Conservation (phyloP, 37 sponge, comb jelly and placozoan genomes). For the Amphimedon queenslandica region DNA sequence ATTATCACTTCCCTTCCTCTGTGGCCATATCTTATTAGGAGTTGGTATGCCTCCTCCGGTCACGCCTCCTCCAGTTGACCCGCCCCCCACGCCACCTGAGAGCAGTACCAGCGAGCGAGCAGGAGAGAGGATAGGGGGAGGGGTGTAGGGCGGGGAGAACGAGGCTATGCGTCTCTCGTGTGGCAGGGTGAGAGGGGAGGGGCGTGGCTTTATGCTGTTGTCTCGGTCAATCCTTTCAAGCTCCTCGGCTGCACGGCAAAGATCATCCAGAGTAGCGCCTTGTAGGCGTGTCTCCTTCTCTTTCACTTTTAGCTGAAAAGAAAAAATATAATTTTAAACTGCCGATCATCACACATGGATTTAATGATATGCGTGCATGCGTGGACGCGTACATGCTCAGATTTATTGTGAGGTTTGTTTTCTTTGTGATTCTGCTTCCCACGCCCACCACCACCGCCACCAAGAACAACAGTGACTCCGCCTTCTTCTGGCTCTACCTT, state of each 20-base stretch:
- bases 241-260: slow-evolving; percentile 56
- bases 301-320: too few relatives aligned
- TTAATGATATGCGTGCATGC: too few relatives aligned
- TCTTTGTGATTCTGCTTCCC: too few relatives aligned
- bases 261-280: slow-evolving; percentile 68
- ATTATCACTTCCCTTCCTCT: neutral
- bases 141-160: slow-evolving; percentile 76
- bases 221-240: slow-evolving; percentile 41
- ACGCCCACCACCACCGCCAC: too few relatives aligned
- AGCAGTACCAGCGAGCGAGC: slow-evolving; percentile 38
- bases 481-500: too few relatives aligned
- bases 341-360: too few relatives aligned
- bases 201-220: slow-evolving; percentile 11
- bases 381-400: too few relatives aligned
- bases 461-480: too few relatives aligned
- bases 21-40: slow-evolving; percentile 12
- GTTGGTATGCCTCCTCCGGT: neutral
- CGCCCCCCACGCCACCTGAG: slow-evolving; percentile 1
- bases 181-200: neutral
- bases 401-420: too few relatives aligned
- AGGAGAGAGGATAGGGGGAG: slow-evolving; percentile 82
- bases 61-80: neutral
- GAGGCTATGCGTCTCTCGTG: slow-evolving; percentile 30
- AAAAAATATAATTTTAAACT: too few relatives aligned
- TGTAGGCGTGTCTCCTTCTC: too few relatives aligned